Conservation (phyloP, 2,888 invertebrate genomes). For the Latheticus oryzae region DNA sequence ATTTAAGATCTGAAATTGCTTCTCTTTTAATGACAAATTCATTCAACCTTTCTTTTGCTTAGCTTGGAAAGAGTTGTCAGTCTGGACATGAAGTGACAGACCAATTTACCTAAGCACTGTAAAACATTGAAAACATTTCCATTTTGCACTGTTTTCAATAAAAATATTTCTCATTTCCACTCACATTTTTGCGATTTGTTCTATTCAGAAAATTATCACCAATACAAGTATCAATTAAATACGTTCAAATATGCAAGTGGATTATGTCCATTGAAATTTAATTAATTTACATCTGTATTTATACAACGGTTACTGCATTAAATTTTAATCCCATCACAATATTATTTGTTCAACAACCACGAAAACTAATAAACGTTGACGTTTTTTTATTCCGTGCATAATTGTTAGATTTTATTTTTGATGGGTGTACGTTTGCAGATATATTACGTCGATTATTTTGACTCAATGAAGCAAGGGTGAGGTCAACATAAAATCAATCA, state of each 20-base stretch:
- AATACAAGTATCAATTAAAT: too few relatives aligned
- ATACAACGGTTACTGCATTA: background rate
- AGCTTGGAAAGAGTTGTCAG: too few relatives aligned
- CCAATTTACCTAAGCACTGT: too few relatives aligned
- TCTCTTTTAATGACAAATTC: too few relatives aligned
- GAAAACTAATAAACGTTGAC: background rate
- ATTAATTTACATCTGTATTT: slow-evolving; percentile 13
- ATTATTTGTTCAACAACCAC: background rate
- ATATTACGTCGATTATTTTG: slow-evolving; percentile 8
- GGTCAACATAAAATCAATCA: slow-evolving; percentile 21
- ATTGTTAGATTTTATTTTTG: background rate
- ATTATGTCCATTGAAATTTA: slow-evolving; percentile 6
- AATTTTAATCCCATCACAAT: slow-evolving; percentile 6
- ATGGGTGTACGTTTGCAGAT: background rate
- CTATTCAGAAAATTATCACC: too few relatives aligned
- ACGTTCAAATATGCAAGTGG: slow-evolving; percentile 13
- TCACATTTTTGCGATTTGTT: too few relatives aligned
- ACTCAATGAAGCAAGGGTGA: slow-evolving; percentile 1
- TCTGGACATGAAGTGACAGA: too few relatives aligned
- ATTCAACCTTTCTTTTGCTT: too few relatives aligned
- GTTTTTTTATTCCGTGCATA: background rate
- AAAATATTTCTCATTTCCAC: too few relatives aligned
- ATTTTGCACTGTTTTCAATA: too few relatives aligned
- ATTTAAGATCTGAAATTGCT: too few relatives aligned
- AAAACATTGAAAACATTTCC: too few relatives aligned